These are phyloP conservation scores for Cheilosia soror DNA, from an alignment of 2,888 invertebrate species.

Conservation along the genomic window DNA sequence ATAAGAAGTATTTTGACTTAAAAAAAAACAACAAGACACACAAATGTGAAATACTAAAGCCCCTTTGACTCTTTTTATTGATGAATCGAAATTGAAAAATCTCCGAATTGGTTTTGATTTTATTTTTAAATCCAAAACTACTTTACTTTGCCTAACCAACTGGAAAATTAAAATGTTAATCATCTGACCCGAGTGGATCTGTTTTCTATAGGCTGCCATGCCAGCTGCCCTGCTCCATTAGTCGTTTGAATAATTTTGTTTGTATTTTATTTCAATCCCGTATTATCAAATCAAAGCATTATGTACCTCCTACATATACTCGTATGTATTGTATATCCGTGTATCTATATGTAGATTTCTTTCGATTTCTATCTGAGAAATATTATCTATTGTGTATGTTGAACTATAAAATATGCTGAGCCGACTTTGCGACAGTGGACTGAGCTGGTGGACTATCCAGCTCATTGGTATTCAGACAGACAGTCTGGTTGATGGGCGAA, in stretches of 20 bases:
- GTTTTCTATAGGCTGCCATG: background rate
- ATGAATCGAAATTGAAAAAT: constrained; percentile 37
- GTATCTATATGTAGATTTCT: constrained; percentile 10
- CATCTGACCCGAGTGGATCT: constrained; percentile 30
- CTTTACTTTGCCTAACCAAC: constrained; percentile 42
- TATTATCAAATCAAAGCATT: constrained; percentile 13
- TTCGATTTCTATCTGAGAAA: constrained; percentile 13
- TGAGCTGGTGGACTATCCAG: background rate
- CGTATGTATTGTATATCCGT: background rate
- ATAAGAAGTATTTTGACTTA: too few relatives aligned
- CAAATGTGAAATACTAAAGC: background rate
- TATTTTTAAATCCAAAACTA: constrained; percentile 10
- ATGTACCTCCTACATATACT: background rate
- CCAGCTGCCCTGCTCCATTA: background rate
- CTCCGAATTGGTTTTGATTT: constrained; percentile 13
- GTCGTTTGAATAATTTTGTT: constrained; percentile 8
- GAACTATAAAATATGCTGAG: constrained; percentile 28
- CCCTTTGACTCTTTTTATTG: constrained; percentile 11
- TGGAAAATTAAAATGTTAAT: constrained; percentile 53
- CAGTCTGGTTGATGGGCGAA: constrained; percentile 30
- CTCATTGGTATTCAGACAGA: constrained; percentile 43
- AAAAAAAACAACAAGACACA: too few relatives aligned
- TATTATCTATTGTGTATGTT: constrained; percentile 4
- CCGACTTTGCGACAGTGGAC: background rate
- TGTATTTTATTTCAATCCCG: background rate